Base-by-base conservation (phyloP, 2,888 invertebrate genomes). In the Poecilobothrus nobilitatus region DNA sequence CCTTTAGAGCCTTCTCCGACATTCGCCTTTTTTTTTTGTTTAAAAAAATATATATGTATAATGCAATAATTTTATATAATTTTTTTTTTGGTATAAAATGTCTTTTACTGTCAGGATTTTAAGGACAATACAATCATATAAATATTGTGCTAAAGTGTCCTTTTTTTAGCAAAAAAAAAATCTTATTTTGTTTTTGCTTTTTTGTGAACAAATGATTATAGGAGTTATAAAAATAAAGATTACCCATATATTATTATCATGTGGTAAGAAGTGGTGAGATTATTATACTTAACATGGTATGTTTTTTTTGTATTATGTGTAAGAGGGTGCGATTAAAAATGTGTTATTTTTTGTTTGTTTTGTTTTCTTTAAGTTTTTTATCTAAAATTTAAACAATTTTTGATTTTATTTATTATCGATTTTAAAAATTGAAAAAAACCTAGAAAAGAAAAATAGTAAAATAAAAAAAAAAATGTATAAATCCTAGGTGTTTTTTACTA, bases 1-100 rank as follows among this genome's bases (percentile, higher is more conserved):
- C 53, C 53, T 53, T 53, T 53, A 53, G 53, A 53, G 53, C 53
- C 53, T 53, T 53, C 53, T 53, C 53, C 53, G 53, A 53, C 53
- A 53, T 53, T 37, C 18, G 6, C 53, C 41, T 41, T 41, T 41
- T 41, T 27, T 53, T 53, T 53, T 53, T 53, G 6, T 53, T 41
- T 18, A 53, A 53, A 53, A 53, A 5, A 7, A 37, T 37, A 37
- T 37, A 37, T 37, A 37, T 37, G 7, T 37, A 53, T 53, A 53
- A 53, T 53, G 53, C 53, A 15, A 53, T n/a, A n/a, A n/a, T 53
- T 53, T 53, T 53, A 37, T 37, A 37, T 10, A 37, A 37, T 6
- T 53, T 53, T 53, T 53, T 53, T 53, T 53, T 53, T 41, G 1
- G 41, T 18, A 53, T 53, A 53, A 53, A 41, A 53, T 53, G 15